Conservation (phyloP, 1,140 invertebrate species). For the Bombus vancouverensis region DNA sequence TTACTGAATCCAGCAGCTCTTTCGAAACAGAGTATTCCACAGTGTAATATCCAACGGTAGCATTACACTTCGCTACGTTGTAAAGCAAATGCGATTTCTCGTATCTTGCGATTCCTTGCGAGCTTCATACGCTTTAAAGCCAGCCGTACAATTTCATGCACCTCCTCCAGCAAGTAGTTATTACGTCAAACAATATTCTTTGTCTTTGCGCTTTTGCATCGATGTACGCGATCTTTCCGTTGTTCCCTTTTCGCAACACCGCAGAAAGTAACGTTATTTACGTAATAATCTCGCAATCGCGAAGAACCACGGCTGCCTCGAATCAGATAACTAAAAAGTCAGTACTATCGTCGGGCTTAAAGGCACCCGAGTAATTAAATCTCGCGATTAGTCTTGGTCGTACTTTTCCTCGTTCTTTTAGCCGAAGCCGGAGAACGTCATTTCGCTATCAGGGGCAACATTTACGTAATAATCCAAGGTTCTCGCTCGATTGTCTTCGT, state of each 20-base stretch:
- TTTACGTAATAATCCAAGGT: constrained; percentile 19
- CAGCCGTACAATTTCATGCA: not conserved
- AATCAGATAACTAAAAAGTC: not conserved
- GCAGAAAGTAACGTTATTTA: not conserved
- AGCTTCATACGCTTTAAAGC: not conserved
- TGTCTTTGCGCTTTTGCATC: not conserved
- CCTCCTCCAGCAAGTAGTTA: not conserved
- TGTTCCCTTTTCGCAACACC: not conserved
- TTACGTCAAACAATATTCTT: not conserved
- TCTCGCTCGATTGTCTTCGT: not conserved
- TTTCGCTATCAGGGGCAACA: not conserved
- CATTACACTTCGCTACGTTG: not conserved
- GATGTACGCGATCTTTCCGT: not conserved
- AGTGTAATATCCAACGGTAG: not conserved
- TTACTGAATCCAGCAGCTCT: not conserved
- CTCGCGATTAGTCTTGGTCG: not conserved
- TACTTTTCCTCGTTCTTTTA: not conserved
- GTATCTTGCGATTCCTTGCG: not conserved
- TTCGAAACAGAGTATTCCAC: not conserved
- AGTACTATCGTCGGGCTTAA: not conserved
- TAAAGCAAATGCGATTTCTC: not conserved
- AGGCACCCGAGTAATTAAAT: constrained; percentile 5
- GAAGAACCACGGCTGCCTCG: too few species aligned
- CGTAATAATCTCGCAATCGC: not conserved
- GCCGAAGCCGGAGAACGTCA: not conserved